phyloP scores from a whole-genome alignment of 1,140 invertebrate species.

The Propsilocerus akamusi region DNA sequence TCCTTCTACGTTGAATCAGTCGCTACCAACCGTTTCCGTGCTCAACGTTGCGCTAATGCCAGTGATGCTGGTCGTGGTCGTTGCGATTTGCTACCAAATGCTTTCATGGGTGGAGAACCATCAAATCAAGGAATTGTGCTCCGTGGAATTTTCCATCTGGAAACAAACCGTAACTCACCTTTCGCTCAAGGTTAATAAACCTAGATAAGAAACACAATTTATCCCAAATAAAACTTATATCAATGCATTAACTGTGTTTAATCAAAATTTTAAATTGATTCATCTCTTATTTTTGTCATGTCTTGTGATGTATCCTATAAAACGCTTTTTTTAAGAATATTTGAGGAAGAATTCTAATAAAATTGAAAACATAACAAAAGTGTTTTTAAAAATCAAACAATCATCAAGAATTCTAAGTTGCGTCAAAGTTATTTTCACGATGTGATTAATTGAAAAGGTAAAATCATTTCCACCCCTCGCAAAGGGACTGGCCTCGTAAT shows the following conservation, averaged over 20 bases:
- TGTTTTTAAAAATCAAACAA: too few species aligned
- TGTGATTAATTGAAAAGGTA: conserved; percentile 2
- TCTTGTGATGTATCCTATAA: too few species aligned
- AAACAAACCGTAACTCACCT: neutral
- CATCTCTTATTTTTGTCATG: too few species aligned
- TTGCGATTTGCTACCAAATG: neutral
- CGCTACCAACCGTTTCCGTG: neutral
- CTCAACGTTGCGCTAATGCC: neutral
- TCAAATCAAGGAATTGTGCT: neutral
- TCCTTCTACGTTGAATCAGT: neutral
- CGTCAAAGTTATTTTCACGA: neutral
- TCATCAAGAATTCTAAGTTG: too few species aligned
- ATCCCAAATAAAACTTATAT: too few species aligned
- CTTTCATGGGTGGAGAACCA: neutral
- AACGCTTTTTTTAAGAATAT: too few species aligned
- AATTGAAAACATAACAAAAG: too few species aligned
- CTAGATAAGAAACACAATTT: too few species aligned
- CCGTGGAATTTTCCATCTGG: neutral
- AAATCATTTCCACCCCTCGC: neutral
- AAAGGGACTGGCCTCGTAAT: neutral
- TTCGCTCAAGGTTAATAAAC: neutral
- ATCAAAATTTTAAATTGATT: too few species aligned
- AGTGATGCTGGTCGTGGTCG: neutral
- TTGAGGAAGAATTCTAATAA: too few species aligned
- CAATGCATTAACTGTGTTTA: too few species aligned